Conservation (phyloP, 2,797 vertebrate genomes). For the Pseudotriccus pelzelni region DNA sequence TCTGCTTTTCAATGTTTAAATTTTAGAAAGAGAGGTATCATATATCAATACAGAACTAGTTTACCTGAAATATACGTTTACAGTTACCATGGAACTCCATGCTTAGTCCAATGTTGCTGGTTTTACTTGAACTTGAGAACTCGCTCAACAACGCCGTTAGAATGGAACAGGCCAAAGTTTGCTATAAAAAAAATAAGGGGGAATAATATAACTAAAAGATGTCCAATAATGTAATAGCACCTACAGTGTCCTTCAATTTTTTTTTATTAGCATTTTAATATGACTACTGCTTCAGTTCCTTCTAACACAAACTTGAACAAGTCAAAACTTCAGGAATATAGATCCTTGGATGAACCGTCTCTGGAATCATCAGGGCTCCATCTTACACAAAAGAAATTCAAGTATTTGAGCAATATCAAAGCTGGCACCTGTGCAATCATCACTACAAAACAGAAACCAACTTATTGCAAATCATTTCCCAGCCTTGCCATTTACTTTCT, state of each 20-base stretch:
- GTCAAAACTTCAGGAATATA: background rate
- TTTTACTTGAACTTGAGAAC: slow-evolving; percentile 99
- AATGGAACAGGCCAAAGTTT: slow-evolving; percentile 98
- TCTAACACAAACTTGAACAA: background rate
- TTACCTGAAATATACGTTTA: slow-evolving; percentile 96
- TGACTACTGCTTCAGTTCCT: background rate
- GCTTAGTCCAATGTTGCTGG: slow-evolving; percentile 98
- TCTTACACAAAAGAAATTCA: background rate
- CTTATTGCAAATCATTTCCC: background rate
- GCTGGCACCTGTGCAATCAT: background rate
- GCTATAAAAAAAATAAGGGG: slow-evolving; percentile 78
- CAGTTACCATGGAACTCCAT: slow-evolving; percentile 99
- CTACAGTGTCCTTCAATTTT: background rate
- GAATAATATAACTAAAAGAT: slow-evolving; percentile 45
- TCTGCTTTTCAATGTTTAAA: background rate
- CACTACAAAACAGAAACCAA: background rate
- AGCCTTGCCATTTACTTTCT: background rate
- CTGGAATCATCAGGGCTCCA: background rate
- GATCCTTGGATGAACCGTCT: background rate
- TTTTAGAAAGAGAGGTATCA: background rate
- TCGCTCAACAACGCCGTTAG: slow-evolving; percentile 94
- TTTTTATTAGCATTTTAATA: background rate
- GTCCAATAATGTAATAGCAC: background rate
- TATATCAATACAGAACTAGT: background rate
- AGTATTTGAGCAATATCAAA: background rate